Evolutionary conservation across 2,113 vertebrate species (phyloP).

Genomic region (Circaetus gallicus): DNA sequence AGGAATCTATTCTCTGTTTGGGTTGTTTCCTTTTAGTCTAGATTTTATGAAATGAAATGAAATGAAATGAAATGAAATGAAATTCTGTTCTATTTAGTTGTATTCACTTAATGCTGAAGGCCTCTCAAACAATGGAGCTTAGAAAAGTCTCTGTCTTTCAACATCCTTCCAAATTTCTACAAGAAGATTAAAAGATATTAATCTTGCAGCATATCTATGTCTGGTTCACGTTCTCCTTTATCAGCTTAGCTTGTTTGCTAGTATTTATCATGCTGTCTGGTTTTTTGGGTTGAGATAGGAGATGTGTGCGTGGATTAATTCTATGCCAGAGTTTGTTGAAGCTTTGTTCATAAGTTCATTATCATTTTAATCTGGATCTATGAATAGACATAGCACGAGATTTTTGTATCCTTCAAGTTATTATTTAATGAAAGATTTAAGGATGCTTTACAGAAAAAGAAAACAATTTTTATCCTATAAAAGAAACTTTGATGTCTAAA

Average conservation of each 20-base stretch:
- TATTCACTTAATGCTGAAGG: not conserved
- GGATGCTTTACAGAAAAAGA: not conserved
- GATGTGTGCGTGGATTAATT: not conserved
- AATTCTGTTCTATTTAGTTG: not conserved
- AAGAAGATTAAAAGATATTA: not conserved
- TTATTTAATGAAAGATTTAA: not conserved
- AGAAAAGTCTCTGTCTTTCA: not conserved
- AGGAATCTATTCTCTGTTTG: not conserved
- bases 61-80: not conserved
- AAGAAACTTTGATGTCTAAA: not conserved
- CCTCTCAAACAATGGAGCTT: not conserved
- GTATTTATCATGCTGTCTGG: not conserved
- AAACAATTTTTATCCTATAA: not conserved
- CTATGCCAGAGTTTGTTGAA: not conserved
- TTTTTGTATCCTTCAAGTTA: not conserved
- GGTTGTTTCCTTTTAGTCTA: not conserved
- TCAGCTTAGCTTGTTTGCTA: not conserved
- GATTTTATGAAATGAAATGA: not conserved
- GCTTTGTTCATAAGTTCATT: not conserved
- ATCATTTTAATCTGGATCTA: not conserved
- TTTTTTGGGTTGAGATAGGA: not conserved
- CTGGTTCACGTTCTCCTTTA: not conserved
- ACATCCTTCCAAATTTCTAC: not conserved
- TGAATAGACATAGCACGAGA: not conserved
- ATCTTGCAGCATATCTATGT: not conserved